Conservation (phyloP, 2,113 vertebrate species). For the Pao palembangensis region DNA sequence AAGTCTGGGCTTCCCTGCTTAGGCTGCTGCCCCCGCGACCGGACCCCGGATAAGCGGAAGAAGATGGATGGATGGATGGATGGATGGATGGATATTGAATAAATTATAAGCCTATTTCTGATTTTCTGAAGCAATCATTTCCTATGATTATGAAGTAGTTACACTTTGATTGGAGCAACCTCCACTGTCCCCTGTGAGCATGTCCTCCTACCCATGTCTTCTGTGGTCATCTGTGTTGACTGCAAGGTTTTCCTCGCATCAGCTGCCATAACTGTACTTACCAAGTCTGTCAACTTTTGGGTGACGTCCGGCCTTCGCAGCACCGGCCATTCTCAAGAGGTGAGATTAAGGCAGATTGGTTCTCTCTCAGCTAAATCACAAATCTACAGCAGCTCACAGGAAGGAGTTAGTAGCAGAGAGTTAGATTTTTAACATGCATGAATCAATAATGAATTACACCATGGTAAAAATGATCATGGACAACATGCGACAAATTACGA, state of each 20-base stretch:
- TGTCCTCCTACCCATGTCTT: neutral
- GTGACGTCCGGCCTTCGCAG: slow-evolving; percentile 65
- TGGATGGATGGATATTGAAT: no score
- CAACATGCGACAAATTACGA: slow-evolving; percentile 39
- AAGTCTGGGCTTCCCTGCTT: no score
- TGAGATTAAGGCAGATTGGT: slow-evolving; percentile 80
- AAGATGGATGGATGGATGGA: no score
- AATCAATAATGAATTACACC: slow-evolving; percentile 79
- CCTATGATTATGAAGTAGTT: neutral
- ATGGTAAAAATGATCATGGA: slow-evolving; percentile 50
- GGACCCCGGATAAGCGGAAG: no score
- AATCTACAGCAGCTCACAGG: slow-evolving; percentile 87
- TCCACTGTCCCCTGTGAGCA: neutral
- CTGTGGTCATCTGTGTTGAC: slow-evolving; percentile 1
- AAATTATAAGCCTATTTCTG: neutral
- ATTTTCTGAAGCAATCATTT: neutral
- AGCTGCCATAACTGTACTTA: slow-evolving; percentile 76
- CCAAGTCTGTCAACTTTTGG: slow-evolving; percentile 79
- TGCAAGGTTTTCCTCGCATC: slow-evolving; percentile 6
- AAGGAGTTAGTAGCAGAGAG: slow-evolving; percentile 84
- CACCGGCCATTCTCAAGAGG: slow-evolving; percentile 87
- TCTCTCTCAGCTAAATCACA: slow-evolving; percentile 86
- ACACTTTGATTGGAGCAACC: neutral
- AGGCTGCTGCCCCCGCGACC: no score
- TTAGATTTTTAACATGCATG: slow-evolving; percentile 57